These are phyloP conservation scores for Ichneumon xanthorius DNA, from an alignment of 2,888 invertebrate genomes.

Conservation along the genomic window DNA sequence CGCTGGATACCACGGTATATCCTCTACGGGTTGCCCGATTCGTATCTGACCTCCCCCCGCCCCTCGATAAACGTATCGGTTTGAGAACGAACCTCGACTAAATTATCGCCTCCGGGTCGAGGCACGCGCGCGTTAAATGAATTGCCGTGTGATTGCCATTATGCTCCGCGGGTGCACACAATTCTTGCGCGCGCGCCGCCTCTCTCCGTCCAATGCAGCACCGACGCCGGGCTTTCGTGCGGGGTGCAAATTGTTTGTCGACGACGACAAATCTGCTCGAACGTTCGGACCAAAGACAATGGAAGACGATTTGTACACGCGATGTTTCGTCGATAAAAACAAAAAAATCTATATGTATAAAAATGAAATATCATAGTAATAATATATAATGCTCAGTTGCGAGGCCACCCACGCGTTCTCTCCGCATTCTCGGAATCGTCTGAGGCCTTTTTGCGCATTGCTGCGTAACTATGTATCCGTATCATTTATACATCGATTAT, in stretches of 20 bases:
- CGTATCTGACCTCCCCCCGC: constrained; percentile 26
- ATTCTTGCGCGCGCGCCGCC: neutral
- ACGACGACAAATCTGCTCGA: constrained; percentile 39
- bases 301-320: neutral
- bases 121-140: constrained; percentile 23
- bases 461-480: neutral
- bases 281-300: constrained; percentile 21
- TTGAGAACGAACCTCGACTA: constrained; percentile 20
- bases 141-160: constrained; percentile 41
- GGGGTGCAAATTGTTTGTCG: constrained; percentile 38
- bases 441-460: neutral
- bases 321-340: neutral
- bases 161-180: neutral
- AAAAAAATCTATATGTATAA: neutral
- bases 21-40: constrained; percentile 7
- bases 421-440: constrained; percentile 16
- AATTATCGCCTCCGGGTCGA: constrained; percentile 31
- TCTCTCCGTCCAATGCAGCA: neutral
- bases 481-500: neutral
- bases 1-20: neutral
- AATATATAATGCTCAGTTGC: neutral
- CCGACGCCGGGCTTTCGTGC: neutral
- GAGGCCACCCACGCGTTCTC: constrained; percentile 28
- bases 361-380: neutral
- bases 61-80: constrained; percentile 21